A percentile compares a stretch with the other conserved stretches of the same genome.
Evolutionary conservation across 2,113 vertebrate species (phyloP).

Genomic region (Fulmarus glacialis): DNA sequence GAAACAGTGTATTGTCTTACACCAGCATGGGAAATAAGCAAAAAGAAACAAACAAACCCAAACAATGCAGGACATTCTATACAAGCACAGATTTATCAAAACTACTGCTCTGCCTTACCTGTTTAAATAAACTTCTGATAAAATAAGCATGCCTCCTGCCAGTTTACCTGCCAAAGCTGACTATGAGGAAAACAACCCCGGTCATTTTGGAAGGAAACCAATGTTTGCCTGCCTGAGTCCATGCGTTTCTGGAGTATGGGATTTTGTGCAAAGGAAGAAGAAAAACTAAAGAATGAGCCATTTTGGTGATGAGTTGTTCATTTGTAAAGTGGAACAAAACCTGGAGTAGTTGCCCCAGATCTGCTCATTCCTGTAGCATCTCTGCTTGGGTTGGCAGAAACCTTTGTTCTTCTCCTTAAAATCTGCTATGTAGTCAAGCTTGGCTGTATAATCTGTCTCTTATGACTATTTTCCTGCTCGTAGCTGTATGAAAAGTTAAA

Average conservation of each 20-base stretch:
- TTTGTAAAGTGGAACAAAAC: not conserved
- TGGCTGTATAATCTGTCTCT: not conserved
- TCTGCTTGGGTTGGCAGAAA: not conserved
- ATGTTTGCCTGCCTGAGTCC: not conserved
- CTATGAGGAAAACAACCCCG: not conserved
- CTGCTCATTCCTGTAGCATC: not conserved
- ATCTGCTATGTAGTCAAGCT: not conserved
- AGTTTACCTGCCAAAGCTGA: not conserved
- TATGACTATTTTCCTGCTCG: constrained; percentile 1
- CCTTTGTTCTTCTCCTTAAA: not conserved
- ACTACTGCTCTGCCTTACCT: not conserved
- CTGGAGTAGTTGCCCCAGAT: not conserved
- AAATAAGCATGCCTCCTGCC: not conserved
- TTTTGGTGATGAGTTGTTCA: not conserved
- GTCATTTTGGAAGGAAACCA: not conserved
- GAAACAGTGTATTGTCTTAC: not conserved
- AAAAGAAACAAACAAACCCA: not conserved
- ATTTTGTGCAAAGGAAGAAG: not conserved
- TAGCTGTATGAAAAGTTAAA: constrained; percentile 37
- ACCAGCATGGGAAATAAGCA: not conserved
- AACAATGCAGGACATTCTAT: not conserved
- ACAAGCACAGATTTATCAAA: not conserved
- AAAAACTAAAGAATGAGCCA: not conserved
- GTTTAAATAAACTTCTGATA: not conserved
- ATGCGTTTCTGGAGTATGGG: not conserved